Conservation (phyloP, 1,140 invertebrate species). For the Hesperophylax magnus region DNA sequence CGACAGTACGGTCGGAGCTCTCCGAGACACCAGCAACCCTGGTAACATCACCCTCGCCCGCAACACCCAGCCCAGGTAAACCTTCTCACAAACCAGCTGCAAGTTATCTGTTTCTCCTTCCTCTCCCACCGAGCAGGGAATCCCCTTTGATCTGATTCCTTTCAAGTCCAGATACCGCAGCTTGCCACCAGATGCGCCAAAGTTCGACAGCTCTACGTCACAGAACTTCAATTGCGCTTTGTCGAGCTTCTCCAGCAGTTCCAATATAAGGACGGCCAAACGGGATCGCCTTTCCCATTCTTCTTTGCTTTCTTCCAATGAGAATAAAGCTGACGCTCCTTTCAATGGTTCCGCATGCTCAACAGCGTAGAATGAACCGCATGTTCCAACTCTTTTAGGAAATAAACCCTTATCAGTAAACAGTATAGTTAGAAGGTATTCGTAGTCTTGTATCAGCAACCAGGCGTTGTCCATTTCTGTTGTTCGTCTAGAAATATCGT, state of each 20-base stretch:
- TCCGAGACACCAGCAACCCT: slow-evolving; percentile 72
- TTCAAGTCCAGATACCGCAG: slow-evolving; percentile 76
- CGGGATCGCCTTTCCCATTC: slow-evolving; percentile 70
- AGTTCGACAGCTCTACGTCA: slow-evolving; percentile 78
- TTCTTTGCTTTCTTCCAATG: slow-evolving; percentile 62
- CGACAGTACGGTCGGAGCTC: slow-evolving; percentile 71
- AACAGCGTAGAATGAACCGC: slow-evolving; percentile 74
- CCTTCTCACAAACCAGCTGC: slow-evolving; percentile 75
- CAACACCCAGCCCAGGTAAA: slow-evolving; percentile 75
- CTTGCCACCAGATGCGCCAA: slow-evolving; percentile 72
- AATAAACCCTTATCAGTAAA: slow-evolving; percentile 74
- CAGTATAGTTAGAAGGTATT: slow-evolving; percentile 75
- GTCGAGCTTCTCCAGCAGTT: slow-evolving; percentile 74
- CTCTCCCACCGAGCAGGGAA: slow-evolving; percentile 68
- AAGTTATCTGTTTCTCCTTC: slow-evolving; percentile 77
- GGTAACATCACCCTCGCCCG: slow-evolving; percentile 74
- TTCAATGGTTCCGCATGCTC: slow-evolving; percentile 72
- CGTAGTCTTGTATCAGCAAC: slow-evolving; percentile 76
- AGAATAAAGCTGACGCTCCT: slow-evolving; percentile 62
- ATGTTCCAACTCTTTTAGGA: slow-evolving; percentile 77
- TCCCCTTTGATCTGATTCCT: slow-evolving; percentile 67
- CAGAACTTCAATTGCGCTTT: slow-evolving; percentile 76
- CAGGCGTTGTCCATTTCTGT: slow-evolving; percentile 76
- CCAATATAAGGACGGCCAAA: slow-evolving; percentile 74
- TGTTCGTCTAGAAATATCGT: slow-evolving; percentile 31